Evolutionary conservation across 2,113 vertebrate genomes (phyloP), one percentile per base, ranked within the genome.

Genomic region (Urocynchramus pylzowi): DNA sequence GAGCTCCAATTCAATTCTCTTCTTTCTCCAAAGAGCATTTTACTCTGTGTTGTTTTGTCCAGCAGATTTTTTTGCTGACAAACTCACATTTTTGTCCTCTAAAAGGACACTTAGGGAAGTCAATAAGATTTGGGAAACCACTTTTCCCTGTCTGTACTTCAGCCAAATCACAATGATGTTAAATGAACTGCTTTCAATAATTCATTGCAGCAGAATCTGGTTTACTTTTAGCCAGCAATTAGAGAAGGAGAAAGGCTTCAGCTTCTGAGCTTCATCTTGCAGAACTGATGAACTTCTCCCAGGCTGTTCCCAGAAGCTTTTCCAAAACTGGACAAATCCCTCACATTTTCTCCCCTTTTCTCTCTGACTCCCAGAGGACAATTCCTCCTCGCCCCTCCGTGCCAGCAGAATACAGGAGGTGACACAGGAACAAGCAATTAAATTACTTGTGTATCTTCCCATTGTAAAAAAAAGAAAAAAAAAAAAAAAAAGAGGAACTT

Each of bases 111-210:
- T 90, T 75, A 90, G 35, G 37, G 61, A 77, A 90, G 63, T 84
- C 95, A 90, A 52, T 94, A 94, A 44, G 65, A 64, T 88, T 91
- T 95, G 79, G 79, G 84, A 96, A 95, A 90, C 53, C 68, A 86
- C 91, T 92, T 90, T 87, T 65, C n/a, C 65, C 63, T 60, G 73
- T 45, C 60, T 92, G 71, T n/a, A 45, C 68, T 63, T 67, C 87
- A 56, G 81, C 88, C 85, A 81, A 60, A 87, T 86, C 73, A 41
- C 78, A 61, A 52, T 61, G 70, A 87, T 95, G 82, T 84, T 91
- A 94, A 95, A 94, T 91, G 56, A 90, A 81, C 63, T 80, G 70
- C 49, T 87, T 78, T 95, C 69, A 87, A 71, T 91, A 94, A 97
- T 94, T 95, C 27, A 95, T 82, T 37, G 50, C 37, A 49, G 59